phyloP scores from a whole-genome alignment of 2,797 vertebrate genomes.

The Enteromius mattozi region DNA sequence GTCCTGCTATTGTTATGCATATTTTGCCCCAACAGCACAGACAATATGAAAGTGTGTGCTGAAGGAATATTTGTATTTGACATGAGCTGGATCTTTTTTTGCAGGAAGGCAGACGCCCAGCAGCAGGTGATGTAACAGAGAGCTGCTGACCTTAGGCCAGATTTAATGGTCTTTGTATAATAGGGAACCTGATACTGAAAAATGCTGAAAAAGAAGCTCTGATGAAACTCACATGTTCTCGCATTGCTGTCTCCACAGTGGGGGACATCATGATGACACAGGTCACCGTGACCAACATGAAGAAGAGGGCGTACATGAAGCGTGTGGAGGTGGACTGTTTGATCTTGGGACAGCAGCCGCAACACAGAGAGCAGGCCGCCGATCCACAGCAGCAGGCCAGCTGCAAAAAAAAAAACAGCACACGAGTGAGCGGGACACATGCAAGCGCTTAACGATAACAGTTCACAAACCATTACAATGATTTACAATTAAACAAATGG shows the following conservation, averaged over 20 bases:
- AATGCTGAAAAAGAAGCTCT: not conserved
- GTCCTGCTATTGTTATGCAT: not conserved
- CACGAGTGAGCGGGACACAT: not conserved
- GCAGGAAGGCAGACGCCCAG: not conserved
- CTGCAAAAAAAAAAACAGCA: constrained; percentile 69
- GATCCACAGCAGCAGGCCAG: constrained; percentile 95
- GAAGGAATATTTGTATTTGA: not conserved
- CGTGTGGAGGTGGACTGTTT: constrained; percentile 96
- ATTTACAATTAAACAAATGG: not conserved
- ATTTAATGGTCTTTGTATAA: constrained; percentile 23
- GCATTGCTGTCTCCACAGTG: constrained; percentile 82
- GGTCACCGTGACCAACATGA: constrained; percentile 88
- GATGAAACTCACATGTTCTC: constrained; percentile 75
- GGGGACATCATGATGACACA: constrained; percentile 96
- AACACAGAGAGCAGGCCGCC: constrained; percentile 91
- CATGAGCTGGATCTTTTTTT: not conserved
- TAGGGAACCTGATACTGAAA: constrained; percentile 5
- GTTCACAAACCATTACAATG: not conserved
- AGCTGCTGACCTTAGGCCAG: constrained; percentile 10
- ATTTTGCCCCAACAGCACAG: not conserved
- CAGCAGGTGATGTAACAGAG: not conserved
- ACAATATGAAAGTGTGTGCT: not conserved
- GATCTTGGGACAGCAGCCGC: constrained; percentile 92
- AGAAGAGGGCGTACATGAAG: constrained; percentile 93
- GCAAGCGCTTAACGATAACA: not conserved